These are phyloP conservation scores for Napeogenes sylphis DNA, from an alignment of 2,888 invertebrate genomes.

Conservation along the genomic window DNA sequence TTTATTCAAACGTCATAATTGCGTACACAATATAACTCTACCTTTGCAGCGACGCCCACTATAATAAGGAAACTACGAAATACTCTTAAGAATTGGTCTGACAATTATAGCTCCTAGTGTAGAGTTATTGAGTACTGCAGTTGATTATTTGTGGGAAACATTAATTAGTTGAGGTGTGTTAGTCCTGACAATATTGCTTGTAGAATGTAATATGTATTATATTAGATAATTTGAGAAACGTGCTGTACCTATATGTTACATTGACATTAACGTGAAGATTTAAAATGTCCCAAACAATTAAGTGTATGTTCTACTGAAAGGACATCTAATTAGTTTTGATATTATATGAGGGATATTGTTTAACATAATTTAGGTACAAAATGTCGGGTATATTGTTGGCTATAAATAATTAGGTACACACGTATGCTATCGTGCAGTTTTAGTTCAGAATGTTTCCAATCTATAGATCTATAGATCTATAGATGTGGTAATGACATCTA, in stretches of 20 bases:
- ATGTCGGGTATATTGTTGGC: no score
- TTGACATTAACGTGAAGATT: no score
- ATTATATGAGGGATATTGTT: no score
- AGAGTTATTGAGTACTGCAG: conserved; percentile 17
- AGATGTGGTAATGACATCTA: neutral
- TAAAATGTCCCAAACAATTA: no score
- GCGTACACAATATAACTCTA: conserved; percentile 5
- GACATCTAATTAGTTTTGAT: no score
- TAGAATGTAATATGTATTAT: neutral
- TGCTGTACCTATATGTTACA: neutral
- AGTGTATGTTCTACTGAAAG: no score
- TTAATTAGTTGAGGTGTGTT: conserved; percentile 19
- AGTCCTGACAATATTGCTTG: conserved; percentile 12
- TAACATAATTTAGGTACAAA: no score
- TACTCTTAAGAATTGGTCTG: conserved; percentile 16
- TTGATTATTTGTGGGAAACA: conserved; percentile 23
- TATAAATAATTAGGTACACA: no score
- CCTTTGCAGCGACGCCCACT: conserved; percentile 9
- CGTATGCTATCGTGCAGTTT: no score
- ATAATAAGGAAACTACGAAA: conserved; percentile 17
- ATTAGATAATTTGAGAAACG: neutral
- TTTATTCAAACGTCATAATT: conserved; percentile 17
- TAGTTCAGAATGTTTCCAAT: no score
- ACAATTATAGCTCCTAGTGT: conserved; percentile 26
- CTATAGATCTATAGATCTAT: no score